Conservation (phyloP, 2,797 vertebrate species). For the Fundulus diaphanus region DNA sequence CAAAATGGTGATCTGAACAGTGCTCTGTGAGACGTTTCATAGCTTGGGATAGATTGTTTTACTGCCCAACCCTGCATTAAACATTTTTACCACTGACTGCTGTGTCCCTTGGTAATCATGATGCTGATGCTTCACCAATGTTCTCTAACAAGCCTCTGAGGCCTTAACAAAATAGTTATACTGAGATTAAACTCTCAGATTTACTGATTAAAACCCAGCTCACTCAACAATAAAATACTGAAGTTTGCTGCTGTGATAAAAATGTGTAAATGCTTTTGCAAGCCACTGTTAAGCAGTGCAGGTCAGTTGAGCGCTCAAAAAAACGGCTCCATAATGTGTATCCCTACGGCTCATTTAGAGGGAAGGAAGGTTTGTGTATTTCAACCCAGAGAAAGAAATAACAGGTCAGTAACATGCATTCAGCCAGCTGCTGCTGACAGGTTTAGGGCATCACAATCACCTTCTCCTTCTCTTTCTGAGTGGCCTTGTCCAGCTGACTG, state of each 20-base stretch:
- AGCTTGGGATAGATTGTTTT: too few relatives aligned
- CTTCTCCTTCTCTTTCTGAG: conserved; percentile 91
- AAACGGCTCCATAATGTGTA: not conserved
- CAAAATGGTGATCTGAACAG: too few relatives aligned
- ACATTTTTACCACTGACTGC: not conserved
- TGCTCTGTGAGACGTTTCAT: too few relatives aligned
- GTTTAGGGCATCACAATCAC: conserved; percentile 65
- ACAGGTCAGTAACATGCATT: conserved; percentile 42
- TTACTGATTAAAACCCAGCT: not conserved
- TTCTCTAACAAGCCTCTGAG: not conserved
- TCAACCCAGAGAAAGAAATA: not conserved
- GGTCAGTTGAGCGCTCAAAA: conserved; percentile 32
- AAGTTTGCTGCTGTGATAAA: too few relatives aligned
- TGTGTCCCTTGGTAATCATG: not conserved
- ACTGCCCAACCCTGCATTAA: too few relatives aligned
- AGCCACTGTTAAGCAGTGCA: conserved; percentile 29
- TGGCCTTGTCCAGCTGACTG: conserved; percentile 85
- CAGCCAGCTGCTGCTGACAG: not conserved
- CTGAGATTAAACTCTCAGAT: not conserved
- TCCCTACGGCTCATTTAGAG: conserved; percentile 17
- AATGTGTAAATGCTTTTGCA: not conserved
- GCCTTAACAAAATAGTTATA: not conserved
- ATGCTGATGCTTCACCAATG: not conserved
- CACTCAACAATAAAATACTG: too few relatives aligned
- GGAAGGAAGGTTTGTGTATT: conserved; percentile 20